Base-by-base conservation (phyloP, 2,797 vertebrate genomes). In the Clarias fuscus region DNA sequence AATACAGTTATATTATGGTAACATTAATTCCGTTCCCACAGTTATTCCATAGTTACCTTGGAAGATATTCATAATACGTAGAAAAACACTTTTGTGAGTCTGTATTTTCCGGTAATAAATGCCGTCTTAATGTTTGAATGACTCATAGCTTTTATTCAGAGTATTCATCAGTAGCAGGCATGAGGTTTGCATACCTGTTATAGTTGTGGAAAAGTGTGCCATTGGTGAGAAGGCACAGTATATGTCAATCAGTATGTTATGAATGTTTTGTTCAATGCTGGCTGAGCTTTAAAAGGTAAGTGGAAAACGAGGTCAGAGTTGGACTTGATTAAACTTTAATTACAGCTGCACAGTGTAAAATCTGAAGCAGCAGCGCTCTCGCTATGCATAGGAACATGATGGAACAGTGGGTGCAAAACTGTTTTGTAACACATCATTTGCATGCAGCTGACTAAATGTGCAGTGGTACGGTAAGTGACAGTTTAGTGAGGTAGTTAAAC, bases 271-370 rank as follows among this genome's bases (percentile, higher is more conserved):
- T 65, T 65, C 24, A n/a, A 0, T 48, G 37, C 61, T 65, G 20
- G 37, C 27, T 81, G 1, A 81, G 61, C 61, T 81, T 81, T 65
- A 8, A 65, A 27, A 64, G 61, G 37, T 27, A 43, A 43, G 37
- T 3, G 3, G 58, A 64, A 79, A 79, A 79, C 13, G 18, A 33
- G 59, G 59, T 62, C 77, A 79, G 59, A 64, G 77, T 64, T 62
- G 77, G 30, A 33, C 77, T 62, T 62, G 59, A 79, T 79, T 62
- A 24, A 62, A 79, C 13, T 80, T 80, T 80, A 64, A 80, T 80
- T 43, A 80, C 22, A 64, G 78, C 37, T 80, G 75, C n/a, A n/a
- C 22, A 17, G 61, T 80, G 58, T 64, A n/a, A 64, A 80, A 80
- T 43, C 59, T 37, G n/a, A 80, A 64, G 59, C 33, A 64, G 58